A percentile compares a stretch with the other conserved stretches of the same genome.
These are phyloP conservation scores for Odontomyia ornata DNA, from an alignment of 2,888 invertebrate species.

Conservation along the genomic window DNA sequence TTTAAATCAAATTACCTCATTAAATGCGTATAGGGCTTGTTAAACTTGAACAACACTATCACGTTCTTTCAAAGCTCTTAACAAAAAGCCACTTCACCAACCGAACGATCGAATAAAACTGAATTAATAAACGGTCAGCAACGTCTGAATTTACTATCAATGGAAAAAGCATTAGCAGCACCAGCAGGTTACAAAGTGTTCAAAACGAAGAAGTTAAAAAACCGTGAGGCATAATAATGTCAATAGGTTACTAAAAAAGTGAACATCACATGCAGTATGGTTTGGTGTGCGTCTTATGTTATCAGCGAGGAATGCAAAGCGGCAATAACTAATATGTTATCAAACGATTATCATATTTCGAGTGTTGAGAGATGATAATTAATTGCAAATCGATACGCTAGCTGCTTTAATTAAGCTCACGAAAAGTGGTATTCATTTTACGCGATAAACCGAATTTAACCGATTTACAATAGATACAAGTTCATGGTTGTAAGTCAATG, in stretches of 20 bases:
- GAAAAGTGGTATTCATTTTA: neutral
- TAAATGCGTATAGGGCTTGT: neutral
- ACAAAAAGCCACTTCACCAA: constrained; percentile 11
- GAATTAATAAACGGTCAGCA: constrained; percentile 37
- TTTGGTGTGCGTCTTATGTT: neutral
- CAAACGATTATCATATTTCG: neutral
- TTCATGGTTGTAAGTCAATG: constrained; percentile 16
- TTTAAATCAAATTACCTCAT: constrained; percentile 11
- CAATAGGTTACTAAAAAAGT: constrained; percentile 38
- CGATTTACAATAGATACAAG: constrained; percentile 16
- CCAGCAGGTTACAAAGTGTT: constrained; percentile 31
- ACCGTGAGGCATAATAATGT: constrained; percentile 32
- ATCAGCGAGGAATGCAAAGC: constrained; percentile 1
- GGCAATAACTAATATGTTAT: neutral
- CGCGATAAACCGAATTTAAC: neutral
- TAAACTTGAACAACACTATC: neutral
- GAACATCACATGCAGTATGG: constrained; percentile 14
- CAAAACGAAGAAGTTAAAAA: constrained; percentile 11
- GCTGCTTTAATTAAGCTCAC: neutral
- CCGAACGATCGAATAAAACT: constrained; percentile 39
- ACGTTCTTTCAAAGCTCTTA: neutral
- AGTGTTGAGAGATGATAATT: neutral
- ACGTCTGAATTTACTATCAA: constrained; percentile 22
- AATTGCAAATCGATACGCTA: neutral
- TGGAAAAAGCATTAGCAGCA: constrained; percentile 3